A percentile compares a stretch with the other conserved stretches of the same genome.
Conservation (phyloP, 92 coral and sea anemone species). For the Phenganax stokvisi region DNA sequence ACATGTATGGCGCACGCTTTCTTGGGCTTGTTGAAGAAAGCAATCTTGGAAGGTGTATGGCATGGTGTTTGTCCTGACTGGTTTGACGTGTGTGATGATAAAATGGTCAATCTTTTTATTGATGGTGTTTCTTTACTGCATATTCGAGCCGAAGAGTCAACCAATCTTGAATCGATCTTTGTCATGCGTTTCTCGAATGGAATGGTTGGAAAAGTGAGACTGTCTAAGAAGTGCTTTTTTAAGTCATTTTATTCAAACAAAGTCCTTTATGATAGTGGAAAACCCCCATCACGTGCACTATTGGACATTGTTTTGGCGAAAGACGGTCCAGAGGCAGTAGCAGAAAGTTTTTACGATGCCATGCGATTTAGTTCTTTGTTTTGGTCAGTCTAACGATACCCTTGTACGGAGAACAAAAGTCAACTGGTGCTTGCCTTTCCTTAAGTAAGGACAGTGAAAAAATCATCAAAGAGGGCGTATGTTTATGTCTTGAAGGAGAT, state of each 20-base stretch:
- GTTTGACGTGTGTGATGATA: constrained; percentile 25
- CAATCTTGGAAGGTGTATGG: constrained; percentile 36
- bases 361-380: constrained; percentile 24
- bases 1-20: constrained; percentile 34
- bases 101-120: neutral
- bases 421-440: too few species aligned
- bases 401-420: constrained; percentile 20
- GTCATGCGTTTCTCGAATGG: constrained; percentile 26
- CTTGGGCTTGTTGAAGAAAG: constrained; percentile 43
- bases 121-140: neutral
- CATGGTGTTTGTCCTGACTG: constrained; percentile 24
- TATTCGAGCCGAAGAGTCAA: constrained; percentile 20
- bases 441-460: neutral
- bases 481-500: neutral
- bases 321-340: constrained; percentile 39
- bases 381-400: constrained; percentile 42
- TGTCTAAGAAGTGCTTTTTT: constrained; percentile 38
- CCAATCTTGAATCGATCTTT: constrained; percentile 5
- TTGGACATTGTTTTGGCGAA: constrained; percentile 40
- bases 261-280: constrained; percentile 30
- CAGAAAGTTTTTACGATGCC: constrained; percentile 35
- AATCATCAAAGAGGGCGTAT: neutral
- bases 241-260: constrained; percentile 37
- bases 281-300: constrained; percentile 40
- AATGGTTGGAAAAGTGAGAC: constrained; percentile 16